phyloP scores from a whole-genome alignment of 2,888 invertebrate genomes.

The Norana najaformis region DNA sequence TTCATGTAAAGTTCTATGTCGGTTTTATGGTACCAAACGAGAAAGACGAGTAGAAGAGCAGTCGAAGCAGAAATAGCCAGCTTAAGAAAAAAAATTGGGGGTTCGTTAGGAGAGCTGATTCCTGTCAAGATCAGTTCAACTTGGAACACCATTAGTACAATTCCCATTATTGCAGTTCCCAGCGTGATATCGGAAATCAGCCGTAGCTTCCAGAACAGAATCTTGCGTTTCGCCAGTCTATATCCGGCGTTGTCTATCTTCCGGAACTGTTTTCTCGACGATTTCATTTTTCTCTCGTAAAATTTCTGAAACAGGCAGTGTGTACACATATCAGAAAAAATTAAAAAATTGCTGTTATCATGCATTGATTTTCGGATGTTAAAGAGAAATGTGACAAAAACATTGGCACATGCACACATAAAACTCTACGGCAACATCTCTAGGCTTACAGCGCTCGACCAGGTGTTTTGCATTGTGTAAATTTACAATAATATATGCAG shows the following conservation, averaged over 20 bases:
- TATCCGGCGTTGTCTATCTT: constrained; percentile 54
- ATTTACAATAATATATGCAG: too few species aligned
- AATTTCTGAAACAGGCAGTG: background rate
- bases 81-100: constrained; percentile 53
- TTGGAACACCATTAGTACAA: constrained; percentile 57
- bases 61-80: constrained; percentile 56
- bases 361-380: background rate
- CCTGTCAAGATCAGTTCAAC: constrained; percentile 53
- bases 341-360: background rate
- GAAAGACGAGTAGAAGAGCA: constrained; percentile 53
- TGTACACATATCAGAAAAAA: background rate
- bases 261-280: background rate
- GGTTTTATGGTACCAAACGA: constrained; percentile 57
- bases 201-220: constrained; percentile 53
- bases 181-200: constrained; percentile 54
- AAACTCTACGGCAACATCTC: too few species aligned
- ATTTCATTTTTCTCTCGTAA: background rate
- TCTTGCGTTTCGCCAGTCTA: constrained; percentile 56
- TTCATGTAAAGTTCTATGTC: constrained; percentile 58
- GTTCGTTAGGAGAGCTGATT: constrained; percentile 45
- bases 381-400: too few species aligned
- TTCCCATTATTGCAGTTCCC: constrained; percentile 54
- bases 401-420: too few species aligned
- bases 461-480: too few species aligned
- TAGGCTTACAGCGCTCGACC: too few species aligned